Conservation (phyloP, 2,797 vertebrate species). For the Gephyroberyx darwinii region DNA sequence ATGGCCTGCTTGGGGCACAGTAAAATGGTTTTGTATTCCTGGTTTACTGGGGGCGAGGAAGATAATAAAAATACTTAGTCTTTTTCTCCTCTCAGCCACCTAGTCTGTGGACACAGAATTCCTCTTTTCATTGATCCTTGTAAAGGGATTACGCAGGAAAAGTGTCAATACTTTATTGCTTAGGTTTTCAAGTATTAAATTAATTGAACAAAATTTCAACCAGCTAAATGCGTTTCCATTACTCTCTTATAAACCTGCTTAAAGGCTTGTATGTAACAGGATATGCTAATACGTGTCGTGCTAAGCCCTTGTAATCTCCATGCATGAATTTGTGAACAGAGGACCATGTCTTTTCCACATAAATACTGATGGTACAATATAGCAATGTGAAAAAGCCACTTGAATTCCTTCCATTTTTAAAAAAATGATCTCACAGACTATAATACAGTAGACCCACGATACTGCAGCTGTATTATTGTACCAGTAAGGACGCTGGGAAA, state of each 20-base stretch:
- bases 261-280: conserved; percentile 66
- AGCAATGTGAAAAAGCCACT: conserved; percentile 14
- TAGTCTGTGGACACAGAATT: conserved; percentile 34
- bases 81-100: conserved; percentile 14
- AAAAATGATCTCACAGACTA: conserved; percentile 22
- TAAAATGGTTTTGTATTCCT: conserved; percentile 49
- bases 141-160: conserved; percentile 39
- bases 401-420: conserved; percentile 26
- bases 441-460: conserved; percentile 8
- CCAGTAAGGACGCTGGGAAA: background rate
- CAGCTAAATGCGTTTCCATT: conserved; percentile 53
- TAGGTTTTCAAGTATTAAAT: conserved; percentile 44
- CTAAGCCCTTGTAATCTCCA: conserved; percentile 77
- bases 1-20: conserved; percentile 49
- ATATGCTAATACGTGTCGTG: conserved; percentile 70
- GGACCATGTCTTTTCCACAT: conserved; percentile 45
- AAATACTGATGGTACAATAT: conserved; percentile 55
- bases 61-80: conserved; percentile 40
- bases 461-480: conserved; percentile 1
- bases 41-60: conserved; percentile 45
- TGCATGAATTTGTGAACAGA: conserved; percentile 72
- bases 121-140: conserved; percentile 41
- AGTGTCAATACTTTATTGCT: conserved; percentile 27
- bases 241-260: conserved; percentile 61
- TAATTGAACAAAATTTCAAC: conserved; percentile 51